These are phyloP conservation scores for Paelopatides confundens DNA, from an alignment of 53 echinoderm and acorn worm species.

Conservation along the genomic window DNA sequence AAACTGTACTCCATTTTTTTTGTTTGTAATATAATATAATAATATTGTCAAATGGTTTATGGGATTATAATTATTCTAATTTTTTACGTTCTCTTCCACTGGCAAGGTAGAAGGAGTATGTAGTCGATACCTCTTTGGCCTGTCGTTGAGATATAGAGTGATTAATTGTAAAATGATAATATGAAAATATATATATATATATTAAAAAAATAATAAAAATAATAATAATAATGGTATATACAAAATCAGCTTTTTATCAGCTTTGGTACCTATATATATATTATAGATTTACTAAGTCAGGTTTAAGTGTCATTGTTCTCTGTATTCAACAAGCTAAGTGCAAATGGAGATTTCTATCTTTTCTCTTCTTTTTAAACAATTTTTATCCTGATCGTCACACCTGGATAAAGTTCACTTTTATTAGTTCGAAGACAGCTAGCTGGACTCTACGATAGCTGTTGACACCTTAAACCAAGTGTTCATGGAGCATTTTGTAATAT, in stretches of 20 bases:
- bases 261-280: slow-evolving; percentile 22
- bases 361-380: background rate
- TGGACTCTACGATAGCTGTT: too few relatives aligned
- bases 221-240: slow-evolving; percentile 17
- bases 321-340: slow-evolving; percentile 41
- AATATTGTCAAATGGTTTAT: background rate
- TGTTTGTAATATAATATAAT: slow-evolving; percentile 2
- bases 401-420: too few relatives aligned
- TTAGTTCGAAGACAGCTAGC: too few relatives aligned
- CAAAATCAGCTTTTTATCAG: slow-evolving; percentile 19
- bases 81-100: slow-evolving; percentile 19
- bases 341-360: background rate
- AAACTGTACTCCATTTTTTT: slow-evolving; percentile 7
- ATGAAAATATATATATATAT: background rate
- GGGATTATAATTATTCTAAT: background rate
- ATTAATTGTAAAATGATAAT: background rate
- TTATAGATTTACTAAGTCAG: slow-evolving; percentile 20
- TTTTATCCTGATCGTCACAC: too few relatives aligned
- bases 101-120: background rate
- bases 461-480: too few relatives aligned
- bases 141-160: slow-evolving; percentile 7
- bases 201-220: background rate
- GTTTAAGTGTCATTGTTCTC: slow-evolving; percentile 17
- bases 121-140: slow-evolving; percentile 33
- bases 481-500: too few relatives aligned